phyloP scores from a whole-genome alignment of 2,797 vertebrate species.

The Chaenodraco wilsoni region DNA sequence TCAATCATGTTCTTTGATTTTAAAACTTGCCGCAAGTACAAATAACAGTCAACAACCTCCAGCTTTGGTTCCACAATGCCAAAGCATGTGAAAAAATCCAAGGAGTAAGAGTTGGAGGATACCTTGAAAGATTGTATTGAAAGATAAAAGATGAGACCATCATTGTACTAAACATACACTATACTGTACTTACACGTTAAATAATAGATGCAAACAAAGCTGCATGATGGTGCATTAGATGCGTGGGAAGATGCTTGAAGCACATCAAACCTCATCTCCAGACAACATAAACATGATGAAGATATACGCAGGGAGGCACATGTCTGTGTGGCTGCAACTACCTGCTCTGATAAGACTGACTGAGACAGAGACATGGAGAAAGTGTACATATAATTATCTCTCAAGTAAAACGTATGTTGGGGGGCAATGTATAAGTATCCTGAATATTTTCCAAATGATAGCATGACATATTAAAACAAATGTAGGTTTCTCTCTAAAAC shows the following conservation, averaged over 20 bases:
- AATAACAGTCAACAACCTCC: too few relatives aligned
- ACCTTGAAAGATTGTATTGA: too few relatives aligned
- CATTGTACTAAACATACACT: too few relatives aligned
- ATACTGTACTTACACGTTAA: too few relatives aligned
- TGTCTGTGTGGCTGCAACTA: conserved; percentile 1
- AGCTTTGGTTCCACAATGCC: too few relatives aligned
- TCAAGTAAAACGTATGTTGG: neutral
- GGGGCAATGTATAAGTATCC: neutral
- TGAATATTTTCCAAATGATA: conserved; percentile 2
- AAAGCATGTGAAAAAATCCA: too few relatives aligned
- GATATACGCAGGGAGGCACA: neutral
- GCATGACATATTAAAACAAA: neutral
- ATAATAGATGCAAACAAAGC: neutral
- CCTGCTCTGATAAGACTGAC: conserved; percentile 24
- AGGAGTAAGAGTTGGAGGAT: too few relatives aligned
- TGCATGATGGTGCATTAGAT: neutral
- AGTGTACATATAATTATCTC: neutral
- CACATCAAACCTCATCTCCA: neutral
- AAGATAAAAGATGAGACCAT: too few relatives aligned
- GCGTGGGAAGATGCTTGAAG: conserved; percentile 10
- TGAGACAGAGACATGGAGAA: neutral
- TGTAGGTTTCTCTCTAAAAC: conserved; percentile 3
- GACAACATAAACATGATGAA: conserved; percentile 11
- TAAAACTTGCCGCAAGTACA: conserved; percentile 8
- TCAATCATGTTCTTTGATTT: neutral